phyloP scores from a whole-genome alignment of 2,888 invertebrate species.

The Polyommatus iphigenia region DNA sequence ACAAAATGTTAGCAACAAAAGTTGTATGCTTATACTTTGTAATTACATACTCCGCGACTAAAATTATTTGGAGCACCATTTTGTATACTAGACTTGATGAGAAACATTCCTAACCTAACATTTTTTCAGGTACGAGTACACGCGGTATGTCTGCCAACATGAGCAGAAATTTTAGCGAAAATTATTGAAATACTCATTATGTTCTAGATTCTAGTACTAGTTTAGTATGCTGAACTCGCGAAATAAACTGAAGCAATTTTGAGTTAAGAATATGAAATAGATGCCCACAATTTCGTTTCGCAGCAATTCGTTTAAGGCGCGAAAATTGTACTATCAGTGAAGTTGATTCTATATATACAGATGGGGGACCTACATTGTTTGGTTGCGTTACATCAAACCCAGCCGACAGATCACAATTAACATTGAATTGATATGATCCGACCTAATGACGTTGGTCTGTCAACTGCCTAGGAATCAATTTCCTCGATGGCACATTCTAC shows the following conservation, averaged over 20 bases:
- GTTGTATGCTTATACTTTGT: background rate
- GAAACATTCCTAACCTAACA: constrained; percentile 4
- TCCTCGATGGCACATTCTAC: too few species aligned
- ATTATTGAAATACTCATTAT: constrained; percentile 6
- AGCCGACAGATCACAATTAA: too few species aligned
- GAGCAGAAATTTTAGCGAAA: background rate
- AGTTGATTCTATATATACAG: too few species aligned
- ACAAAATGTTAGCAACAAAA: background rate
- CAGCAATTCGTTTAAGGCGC: too few species aligned
- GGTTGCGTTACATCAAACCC: too few species aligned
- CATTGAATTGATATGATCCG: too few species aligned
- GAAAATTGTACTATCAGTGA: too few species aligned
- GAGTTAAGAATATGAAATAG: background rate
- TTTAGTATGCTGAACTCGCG: background rate
- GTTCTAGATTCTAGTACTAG: background rate
- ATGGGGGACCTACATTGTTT: too few species aligned
- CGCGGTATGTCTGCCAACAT: background rate
- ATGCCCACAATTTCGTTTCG: too few species aligned
- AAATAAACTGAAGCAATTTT: background rate
- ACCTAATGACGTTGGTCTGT: too few species aligned
- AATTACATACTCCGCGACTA: background rate
- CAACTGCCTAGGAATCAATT: too few species aligned
- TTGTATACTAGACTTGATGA: constrained; percentile 5
- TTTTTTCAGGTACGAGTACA: background rate
- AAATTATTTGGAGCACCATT: constrained; percentile 13